Evolutionary conservation across 2,797 vertebrate genomes (phyloP), one percentile per base, ranked within the genome.

Genomic region (Clarias platycephalus): DNA sequence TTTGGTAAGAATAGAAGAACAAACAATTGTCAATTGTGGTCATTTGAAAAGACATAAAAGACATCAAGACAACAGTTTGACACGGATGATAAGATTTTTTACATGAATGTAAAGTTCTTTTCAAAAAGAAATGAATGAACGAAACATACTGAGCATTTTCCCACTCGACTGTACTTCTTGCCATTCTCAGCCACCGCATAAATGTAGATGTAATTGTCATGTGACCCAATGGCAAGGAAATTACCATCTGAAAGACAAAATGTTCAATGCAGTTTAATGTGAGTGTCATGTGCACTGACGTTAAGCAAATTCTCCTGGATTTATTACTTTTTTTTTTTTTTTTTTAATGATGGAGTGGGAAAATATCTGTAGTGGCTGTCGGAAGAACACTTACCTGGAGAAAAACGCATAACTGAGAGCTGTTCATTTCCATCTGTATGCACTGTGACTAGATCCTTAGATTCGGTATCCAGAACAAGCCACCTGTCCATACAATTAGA

Each of bases 121-220:
- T 12, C 28, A 26, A 55, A 76, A 22, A 34, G 10, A 76, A 62
- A 28, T 44, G n/a, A 63, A 37, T 26, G 12, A 28, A 16, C 2
- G 49, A 72, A 24, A 90, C 97, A 96, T 94, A 99, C 98, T 81
- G 98, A 98, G 90, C 98, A 99, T 88, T 98, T 99, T 90, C 98
- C 98, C 63, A 99, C 94, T 81, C 98, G 94, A 3, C 96, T 95
- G 93, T 99, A 99, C 89, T 97, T 99, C 91, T 95, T 96, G 85
- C 98, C 97, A 31, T 94, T 96, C 92, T 99, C 98, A n/a, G 92
- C 92, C 87, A 98, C 96, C 0, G 96, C 95, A 16, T 99, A 99
- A 91, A 99, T 96, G 86, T 99, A 99, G 94, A 99, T 98, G 89
- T 96, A 98, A 94, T 99, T 99, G 95, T 99, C 98, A 31, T 99